Evolutionary conservation across 1,140 invertebrate species (phyloP).

Genomic region (Cecropterus lyciades): DNA sequence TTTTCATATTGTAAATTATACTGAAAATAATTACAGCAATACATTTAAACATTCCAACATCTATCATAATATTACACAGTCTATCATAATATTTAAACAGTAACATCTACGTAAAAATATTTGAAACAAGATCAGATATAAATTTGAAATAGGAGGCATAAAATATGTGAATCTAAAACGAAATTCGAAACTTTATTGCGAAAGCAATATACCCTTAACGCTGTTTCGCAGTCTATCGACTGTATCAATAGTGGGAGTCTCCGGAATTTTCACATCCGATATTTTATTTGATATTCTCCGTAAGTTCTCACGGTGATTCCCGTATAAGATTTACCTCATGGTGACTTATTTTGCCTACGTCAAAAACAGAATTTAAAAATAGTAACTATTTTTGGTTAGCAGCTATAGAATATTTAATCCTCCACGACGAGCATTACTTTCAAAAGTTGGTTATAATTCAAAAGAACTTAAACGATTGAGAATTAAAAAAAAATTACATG

Average conservation of each 20-base stretch:
- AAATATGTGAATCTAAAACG: constrained; percentile 20
- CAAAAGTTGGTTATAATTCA: too few relatives aligned
- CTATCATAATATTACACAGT: too few relatives aligned
- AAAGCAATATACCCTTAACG: constrained; percentile 28
- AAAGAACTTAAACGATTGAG: too few relatives aligned
- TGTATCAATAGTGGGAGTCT: constrained; percentile 21
- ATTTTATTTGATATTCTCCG: constrained; percentile 39
- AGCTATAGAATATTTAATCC: too few relatives aligned
- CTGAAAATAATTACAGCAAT: too few relatives aligned
- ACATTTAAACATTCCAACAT: too few relatives aligned
- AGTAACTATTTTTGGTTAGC: neutral
- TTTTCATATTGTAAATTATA: too few relatives aligned
- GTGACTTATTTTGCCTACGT: constrained; percentile 11
- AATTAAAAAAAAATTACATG: too few relatives aligned
- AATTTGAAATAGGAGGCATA: constrained; percentile 9
- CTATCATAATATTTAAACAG: too few relatives aligned
- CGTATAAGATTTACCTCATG: constrained; percentile 18
- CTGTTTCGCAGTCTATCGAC: constrained; percentile 27
- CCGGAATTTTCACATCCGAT: constrained; percentile 17
- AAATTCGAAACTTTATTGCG: constrained; percentile 27
- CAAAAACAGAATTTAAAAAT: neutral
- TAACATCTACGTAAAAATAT: too few relatives aligned
- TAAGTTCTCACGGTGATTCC: constrained; percentile 40
- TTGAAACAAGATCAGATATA: neutral
- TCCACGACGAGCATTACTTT: too few relatives aligned